Evolutionary conservation across 2,797 vertebrate species (phyloP).

Genomic region (Anas capensis): DNA sequence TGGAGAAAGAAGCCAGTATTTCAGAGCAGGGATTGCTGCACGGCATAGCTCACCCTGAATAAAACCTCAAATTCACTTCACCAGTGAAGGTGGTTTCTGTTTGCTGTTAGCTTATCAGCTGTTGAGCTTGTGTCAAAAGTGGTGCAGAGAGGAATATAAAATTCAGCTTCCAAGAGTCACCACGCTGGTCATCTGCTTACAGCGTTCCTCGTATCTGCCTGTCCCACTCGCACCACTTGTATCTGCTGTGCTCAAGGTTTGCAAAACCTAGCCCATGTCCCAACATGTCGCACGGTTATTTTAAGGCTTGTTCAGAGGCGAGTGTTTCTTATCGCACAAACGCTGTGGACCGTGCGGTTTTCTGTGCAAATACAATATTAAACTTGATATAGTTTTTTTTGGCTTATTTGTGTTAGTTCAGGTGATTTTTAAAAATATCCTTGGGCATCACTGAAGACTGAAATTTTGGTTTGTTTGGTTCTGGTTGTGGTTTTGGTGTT

Average conservation of each 20-base stretch:
- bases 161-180: background rate
- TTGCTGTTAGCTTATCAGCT: background rate
- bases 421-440: background rate
- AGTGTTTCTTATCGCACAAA: background rate
- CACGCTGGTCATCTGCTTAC: background rate
- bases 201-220: background rate
- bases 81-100: background rate
- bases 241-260: background rate
- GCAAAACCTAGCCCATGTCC: background rate
- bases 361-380: background rate
- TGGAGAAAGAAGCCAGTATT: background rate
- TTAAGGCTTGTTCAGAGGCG: background rate
- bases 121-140: background rate
- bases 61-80: background rate
- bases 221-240: background rate
- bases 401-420: background rate
- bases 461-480: background rate
- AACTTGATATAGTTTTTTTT: background rate
- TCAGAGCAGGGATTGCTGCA: background rate
- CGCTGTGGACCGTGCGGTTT: background rate
- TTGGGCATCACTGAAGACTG: background rate
- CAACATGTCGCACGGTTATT: background rate
- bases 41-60: accelerated
- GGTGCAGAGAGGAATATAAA: background rate
- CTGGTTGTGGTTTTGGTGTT: background rate